These are phyloP conservation scores for Girardinus metallicus DNA, from an alignment of 2,797 vertebrate genomes.

Conservation along the genomic window DNA sequence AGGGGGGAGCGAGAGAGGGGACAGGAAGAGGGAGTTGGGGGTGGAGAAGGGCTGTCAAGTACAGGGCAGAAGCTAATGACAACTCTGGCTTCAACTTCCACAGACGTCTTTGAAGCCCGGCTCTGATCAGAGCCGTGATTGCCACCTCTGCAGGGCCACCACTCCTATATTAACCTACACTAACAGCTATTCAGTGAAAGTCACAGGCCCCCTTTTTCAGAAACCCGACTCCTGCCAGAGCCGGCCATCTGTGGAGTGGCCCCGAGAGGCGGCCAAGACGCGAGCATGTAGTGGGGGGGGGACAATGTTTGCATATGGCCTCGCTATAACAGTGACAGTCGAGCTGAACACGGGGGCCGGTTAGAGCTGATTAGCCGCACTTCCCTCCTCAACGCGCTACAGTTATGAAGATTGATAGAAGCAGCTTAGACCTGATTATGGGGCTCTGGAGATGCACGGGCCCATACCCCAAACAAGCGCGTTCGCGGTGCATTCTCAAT, in stretches of 20 bases:
- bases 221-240: conserved; percentile 48
- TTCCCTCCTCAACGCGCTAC: conserved; percentile 74
- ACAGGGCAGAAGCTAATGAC: conserved; percentile 79
- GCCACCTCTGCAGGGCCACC: conserved; percentile 73
- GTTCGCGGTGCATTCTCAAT: conserved; percentile 74
- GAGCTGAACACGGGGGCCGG: conserved; percentile 73
- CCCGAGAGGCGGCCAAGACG: conserved; percentile 42
- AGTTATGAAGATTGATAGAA: conserved; percentile 83
- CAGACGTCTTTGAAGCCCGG: conserved; percentile 73
- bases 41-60: conserved; percentile 69
- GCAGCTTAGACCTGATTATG: conserved; percentile 79
- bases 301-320: conserved; percentile 70
- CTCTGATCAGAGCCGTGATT: conserved; percentile 78
- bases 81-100: conserved; percentile 73
- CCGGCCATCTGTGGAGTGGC: conserved; percentile 62
- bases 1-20: conserved; percentile 19
- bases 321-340: conserved; percentile 64
- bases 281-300: conserved; percentile 35
- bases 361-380: conserved; percentile 79
- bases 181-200: conserved; percentile 73
- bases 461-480: conserved; percentile 75
- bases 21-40: conserved; percentile 55
- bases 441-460: conserved; percentile 77
- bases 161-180: conserved; percentile 75
- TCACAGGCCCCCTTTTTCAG: conserved; percentile 63